Base-by-base conservation (phyloP, 2,888 invertebrate genomes). In the Altica lythri region DNA sequence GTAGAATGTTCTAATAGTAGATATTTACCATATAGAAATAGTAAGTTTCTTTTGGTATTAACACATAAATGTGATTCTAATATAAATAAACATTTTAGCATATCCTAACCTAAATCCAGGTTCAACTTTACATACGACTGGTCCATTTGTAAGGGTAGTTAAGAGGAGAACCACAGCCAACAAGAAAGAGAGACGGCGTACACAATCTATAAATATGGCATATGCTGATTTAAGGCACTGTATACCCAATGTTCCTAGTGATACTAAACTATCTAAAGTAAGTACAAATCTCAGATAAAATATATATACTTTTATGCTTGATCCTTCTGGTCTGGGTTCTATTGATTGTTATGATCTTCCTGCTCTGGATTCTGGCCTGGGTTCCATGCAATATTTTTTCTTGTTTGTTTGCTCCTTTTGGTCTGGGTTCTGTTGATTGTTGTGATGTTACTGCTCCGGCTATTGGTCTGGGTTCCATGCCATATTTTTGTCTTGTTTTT, bases 171-270 rank as follows among this genome's bases (percentile, higher is more conserved):
- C 88, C 59, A 94, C 95, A 1, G 95, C 95, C 12, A 96, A 96
- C 75, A 94, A 94, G 77, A 97, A 97, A 74, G 96, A 97, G 73
- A 76, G 96, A 6, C 78, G 95, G 61, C 80, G 96, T 45, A 97
- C 96, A 0, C 90, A 92, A 73, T 93, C 92, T 64, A 97, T 97
- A 60, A 97, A 97, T 77, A 93, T 91, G 44, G 96, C 96, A 0
- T 97, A 96, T 74, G 89, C 93, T 0, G 92, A 93, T 68, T 79
- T 97, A 1, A 78, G 96, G 9, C 94, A 95, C 60, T 92, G 95
- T 75, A 97, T 97, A 67, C 97, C 97, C 0, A 95, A 96, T 71
- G 95, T 97, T 1, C 96, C 96, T 0, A 88, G 92, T 0, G 96
- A 97, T 72, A 97, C 96, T 0, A 97, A 96, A 77, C 77, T 96